These are phyloP conservation scores for Drosophila testacea DNA, from an alignment of 2,888 invertebrate species.

Conservation along the genomic window DNA sequence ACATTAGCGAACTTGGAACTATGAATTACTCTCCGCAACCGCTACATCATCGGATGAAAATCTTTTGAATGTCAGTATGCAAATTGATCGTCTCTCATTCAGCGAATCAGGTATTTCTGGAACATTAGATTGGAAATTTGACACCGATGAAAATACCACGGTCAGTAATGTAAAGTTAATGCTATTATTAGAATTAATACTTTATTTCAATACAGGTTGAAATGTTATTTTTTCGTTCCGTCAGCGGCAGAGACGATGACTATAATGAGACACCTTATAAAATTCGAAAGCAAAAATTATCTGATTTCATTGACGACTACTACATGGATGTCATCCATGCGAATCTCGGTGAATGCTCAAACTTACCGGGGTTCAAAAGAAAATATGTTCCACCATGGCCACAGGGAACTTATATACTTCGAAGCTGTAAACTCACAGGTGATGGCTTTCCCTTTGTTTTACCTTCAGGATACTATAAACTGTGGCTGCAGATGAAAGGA, in stretches of 20 bases:
- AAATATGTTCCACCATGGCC: not conserved
- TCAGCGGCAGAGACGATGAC: slow-evolving; percentile 1
- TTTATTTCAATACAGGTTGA: not conserved
- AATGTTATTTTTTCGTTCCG: not conserved
- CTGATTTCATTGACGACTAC: not conserved
- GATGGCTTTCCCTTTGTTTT: not conserved
- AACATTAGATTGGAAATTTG: not conserved
- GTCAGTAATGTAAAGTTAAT: not conserved
- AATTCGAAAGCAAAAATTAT: not conserved
- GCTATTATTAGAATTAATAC: not conserved
- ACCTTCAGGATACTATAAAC: not conserved
- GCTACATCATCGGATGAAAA: not conserved
- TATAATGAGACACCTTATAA: not conserved
- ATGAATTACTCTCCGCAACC: not conserved
- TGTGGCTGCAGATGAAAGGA: not conserved
- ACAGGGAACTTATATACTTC: not conserved
- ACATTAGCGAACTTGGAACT: not conserved
- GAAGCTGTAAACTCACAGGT: not conserved
- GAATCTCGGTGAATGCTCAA: not conserved
- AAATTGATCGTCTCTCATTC: not conserved
- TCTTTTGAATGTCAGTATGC: not conserved
- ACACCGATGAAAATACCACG: not conserved
- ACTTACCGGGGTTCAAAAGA: not conserved
- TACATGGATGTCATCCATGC: not conserved
- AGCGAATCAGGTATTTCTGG: not conserved